Evolutionary conservation across 2,797 vertebrate species (phyloP), one percentile per base, ranked within the genome.

Genomic region (Squalus acanthias): DNA sequence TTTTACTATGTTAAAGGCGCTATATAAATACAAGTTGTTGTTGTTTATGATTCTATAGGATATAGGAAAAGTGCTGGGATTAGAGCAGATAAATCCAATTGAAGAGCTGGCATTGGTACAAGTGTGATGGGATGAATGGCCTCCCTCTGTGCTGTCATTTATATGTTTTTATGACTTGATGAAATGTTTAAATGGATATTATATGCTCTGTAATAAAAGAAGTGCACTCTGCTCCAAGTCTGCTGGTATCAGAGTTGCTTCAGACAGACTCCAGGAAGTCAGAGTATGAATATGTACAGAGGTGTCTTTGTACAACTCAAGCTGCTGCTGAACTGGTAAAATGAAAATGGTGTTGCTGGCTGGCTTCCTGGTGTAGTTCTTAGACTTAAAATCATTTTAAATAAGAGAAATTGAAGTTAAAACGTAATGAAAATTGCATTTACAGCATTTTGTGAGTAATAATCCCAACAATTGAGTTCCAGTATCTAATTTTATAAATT

Each of bases 271-370:
- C 2, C 12, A 95, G 93, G 67, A 72, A 70, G 39, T 69, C 67
- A 72, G 65, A 50, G 65, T 50, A 50, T 10, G 67, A 50, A 46
- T 39, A 95, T 94, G 39, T 24, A 94, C 24, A 95, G 93, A 72
- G 39, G 67, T 53, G 93, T 95, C 93, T 95, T 95, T 95, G 93
- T 95, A 72, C 10, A 72, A 53, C 65, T 12, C 24, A 95, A 50
- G 39, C 24, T 50, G 22, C 20, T 50, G 93, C 22, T n/a, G 22
- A 57, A 50, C 63, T 5, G 93, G 67, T 24, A 53, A 72, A 95
- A 72, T 70, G 12, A 70, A 95, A 72, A 53, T 95, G 67, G n/a
- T n/a, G 22, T 39, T 91, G 46, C 17, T 70, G 93, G 39, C 93
- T 95, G 39, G 39, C 22, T 53, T 72, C 12, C 93, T 95, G 46